Conservation (phyloP, 2,113 vertebrate species). For the Abramis brama region DNA sequence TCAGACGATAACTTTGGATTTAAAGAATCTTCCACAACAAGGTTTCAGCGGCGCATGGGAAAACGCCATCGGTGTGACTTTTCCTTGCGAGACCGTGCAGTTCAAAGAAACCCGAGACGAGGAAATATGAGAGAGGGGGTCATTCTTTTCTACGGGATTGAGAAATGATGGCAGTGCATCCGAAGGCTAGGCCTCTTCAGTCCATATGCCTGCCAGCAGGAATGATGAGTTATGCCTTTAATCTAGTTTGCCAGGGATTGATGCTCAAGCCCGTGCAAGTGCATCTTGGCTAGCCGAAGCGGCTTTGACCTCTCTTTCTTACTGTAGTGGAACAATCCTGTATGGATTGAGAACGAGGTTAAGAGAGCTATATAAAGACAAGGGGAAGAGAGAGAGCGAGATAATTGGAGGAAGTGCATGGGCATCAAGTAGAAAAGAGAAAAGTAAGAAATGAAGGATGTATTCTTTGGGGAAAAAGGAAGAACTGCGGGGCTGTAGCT, state of each 20-base stretch:
- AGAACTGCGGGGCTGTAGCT: background rate
- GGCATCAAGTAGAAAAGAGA: background rate
- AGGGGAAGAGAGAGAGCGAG: background rate
- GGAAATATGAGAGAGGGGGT: conserved; percentile 40
- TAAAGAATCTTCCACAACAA: background rate
- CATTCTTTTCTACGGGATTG: conserved; percentile 35
- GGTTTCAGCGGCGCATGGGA: background rate
- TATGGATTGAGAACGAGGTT: background rate
- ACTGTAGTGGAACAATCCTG: background rate
- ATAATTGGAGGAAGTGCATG: conserved; percentile 24
- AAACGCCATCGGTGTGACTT: background rate
- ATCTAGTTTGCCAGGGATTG: conserved; percentile 52
- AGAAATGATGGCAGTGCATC: conserved; percentile 41
- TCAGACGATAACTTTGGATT: background rate
- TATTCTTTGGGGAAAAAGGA: background rate
- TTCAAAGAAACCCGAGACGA: background rate
- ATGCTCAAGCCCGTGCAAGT: conserved; percentile 21
- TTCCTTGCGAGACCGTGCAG: background rate
- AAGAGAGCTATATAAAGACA: conserved; percentile 20
- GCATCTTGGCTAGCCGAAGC: conserved; percentile 1
- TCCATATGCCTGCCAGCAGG: conserved; percentile 41
- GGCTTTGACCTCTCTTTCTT: conserved; percentile 25
- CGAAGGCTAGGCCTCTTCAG: conserved; percentile 30
- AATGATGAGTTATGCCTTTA: conserved; percentile 54
- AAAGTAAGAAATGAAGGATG: conserved; percentile 6